A percentile compares a stretch with the other conserved stretches of the same genome.
These are phyloP conservation scores for Trachymyrmex cornetzi DNA, from an alignment of 1,140 invertebrate genomes.

Conservation along the genomic window DNA sequence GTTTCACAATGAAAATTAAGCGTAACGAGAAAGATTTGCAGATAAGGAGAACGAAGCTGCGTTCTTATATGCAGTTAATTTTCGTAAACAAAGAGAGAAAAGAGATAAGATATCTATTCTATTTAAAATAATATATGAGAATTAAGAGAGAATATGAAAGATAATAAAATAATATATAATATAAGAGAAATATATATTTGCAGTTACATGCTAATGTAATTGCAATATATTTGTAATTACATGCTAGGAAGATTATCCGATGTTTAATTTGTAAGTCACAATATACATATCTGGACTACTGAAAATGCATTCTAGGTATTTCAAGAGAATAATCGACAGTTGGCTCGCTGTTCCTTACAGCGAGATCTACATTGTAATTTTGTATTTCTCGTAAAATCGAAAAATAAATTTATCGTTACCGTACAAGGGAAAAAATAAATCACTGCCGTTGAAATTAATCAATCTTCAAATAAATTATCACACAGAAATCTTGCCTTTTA, in stretches of 20 bases:
- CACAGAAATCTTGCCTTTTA: background rate
- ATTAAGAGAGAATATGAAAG: no score
- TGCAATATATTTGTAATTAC: no score
- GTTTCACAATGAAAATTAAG: slow-evolving; percentile 52
- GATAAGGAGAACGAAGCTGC: slow-evolving; percentile 12
- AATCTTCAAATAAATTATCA: background rate
- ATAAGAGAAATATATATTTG: background rate
- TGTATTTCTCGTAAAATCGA: background rate
- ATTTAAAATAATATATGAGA: background rate
- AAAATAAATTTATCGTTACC: background rate
- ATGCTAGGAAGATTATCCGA: background rate
- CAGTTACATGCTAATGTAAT: background rate
- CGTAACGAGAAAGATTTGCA: slow-evolving; percentile 5
- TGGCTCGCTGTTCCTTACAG: background rate
- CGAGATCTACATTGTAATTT: background rate
- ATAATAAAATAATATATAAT: no score
- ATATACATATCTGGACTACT: background rate
- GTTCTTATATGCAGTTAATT: background rate
- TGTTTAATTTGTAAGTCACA: background rate
- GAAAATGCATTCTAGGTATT: background rate
- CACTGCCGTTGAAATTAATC: background rate
- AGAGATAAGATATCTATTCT: background rate
- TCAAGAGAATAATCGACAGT: background rate
- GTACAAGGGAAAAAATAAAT: background rate
- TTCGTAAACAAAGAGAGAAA: background rate